Conservation (phyloP, 2,113 vertebrate species). For the Trochalopteron elliotii region DNA sequence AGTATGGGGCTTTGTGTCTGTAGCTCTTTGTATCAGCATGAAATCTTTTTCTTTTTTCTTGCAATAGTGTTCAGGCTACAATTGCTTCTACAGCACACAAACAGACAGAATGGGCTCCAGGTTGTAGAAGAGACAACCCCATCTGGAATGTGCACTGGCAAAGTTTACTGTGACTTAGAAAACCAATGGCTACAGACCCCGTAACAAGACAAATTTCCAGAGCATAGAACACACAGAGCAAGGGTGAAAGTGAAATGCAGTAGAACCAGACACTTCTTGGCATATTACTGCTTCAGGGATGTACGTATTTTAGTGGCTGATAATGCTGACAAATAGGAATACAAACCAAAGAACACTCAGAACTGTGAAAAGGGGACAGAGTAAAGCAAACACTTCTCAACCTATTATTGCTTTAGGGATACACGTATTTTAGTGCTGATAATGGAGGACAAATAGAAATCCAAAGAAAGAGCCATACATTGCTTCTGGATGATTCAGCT, state of each 20-base stretch:
- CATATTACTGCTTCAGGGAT: background rate
- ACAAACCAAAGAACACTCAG: background rate
- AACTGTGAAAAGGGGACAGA: background rate
- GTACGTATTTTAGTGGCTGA: background rate
- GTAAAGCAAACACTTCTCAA: background rate
- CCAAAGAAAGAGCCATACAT: background rate
- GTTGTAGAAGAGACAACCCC: background rate
- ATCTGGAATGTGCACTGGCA: background rate
- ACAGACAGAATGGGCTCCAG: background rate
- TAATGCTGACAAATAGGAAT: background rate
- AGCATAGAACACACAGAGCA: background rate
- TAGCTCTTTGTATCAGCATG: background rate
- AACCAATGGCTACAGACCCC: background rate
- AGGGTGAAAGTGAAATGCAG: background rate
- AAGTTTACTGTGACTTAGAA: background rate
- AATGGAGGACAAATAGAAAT: background rate
- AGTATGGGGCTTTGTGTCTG: background rate
- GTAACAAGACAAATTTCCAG: background rate
- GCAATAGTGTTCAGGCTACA: background rate
- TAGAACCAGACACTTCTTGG: background rate
- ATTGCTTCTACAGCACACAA: background rate
- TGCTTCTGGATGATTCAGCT: background rate
- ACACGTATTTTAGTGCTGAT: background rate
- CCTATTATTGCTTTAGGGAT: background rate
- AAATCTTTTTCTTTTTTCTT: background rate